These are phyloP conservation scores for Diadegma fenestrale DNA, from an alignment of 2,888 invertebrate species.

Conservation along the genomic window DNA sequence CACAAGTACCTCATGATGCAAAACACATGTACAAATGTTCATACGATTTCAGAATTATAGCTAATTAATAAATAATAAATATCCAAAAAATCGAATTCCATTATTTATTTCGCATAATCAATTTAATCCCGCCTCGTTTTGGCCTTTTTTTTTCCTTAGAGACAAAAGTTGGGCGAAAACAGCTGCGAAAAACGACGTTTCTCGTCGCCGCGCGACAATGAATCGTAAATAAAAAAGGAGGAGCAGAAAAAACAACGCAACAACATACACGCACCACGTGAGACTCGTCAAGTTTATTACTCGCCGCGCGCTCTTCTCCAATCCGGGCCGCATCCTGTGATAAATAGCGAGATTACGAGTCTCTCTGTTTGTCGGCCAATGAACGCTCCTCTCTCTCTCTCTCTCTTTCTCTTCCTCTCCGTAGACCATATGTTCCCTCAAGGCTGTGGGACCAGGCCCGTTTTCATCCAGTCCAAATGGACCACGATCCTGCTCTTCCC, in stretches of 20 bases:
- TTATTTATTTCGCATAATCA: slow-evolving; percentile 29
- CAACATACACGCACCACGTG: slow-evolving; percentile 68
- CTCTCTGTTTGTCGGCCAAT: slow-evolving; percentile 78
- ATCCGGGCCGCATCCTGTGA: slow-evolving; percentile 80
- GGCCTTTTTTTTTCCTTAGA: slow-evolving; percentile 17
- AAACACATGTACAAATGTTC: slow-evolving; percentile 85
- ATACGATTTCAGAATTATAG: slow-evolving; percentile 84
- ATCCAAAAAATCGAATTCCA: slow-evolving; percentile 71
- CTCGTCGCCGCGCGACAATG: slow-evolving; percentile 61
- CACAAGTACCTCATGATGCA: slow-evolving; percentile 84
- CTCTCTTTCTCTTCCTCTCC: slow-evolving; percentile 57
- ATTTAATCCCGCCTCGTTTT: slow-evolving; percentile 35
- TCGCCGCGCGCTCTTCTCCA: slow-evolving; percentile 64
- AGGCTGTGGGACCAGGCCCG: slow-evolving; percentile 77
- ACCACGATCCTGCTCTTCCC: slow-evolving; percentile 23
- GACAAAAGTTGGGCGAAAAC: slow-evolving; percentile 46
- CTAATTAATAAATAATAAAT: slow-evolving; percentile 84
- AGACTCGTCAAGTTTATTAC: slow-evolving; percentile 73
- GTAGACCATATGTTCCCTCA: slow-evolving; percentile 82
- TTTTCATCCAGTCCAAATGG: slow-evolving; percentile 65
- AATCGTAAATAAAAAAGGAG: slow-evolving; percentile 42
- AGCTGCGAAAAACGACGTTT: slow-evolving; percentile 54
- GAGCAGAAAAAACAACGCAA: slow-evolving; percentile 53
- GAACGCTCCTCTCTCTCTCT: slow-evolving; percentile 71
- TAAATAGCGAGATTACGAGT: slow-evolving; percentile 83